phyloP scores from a whole-genome alignment of 2,113 vertebrate species.

The Saguinus midas region DNA sequence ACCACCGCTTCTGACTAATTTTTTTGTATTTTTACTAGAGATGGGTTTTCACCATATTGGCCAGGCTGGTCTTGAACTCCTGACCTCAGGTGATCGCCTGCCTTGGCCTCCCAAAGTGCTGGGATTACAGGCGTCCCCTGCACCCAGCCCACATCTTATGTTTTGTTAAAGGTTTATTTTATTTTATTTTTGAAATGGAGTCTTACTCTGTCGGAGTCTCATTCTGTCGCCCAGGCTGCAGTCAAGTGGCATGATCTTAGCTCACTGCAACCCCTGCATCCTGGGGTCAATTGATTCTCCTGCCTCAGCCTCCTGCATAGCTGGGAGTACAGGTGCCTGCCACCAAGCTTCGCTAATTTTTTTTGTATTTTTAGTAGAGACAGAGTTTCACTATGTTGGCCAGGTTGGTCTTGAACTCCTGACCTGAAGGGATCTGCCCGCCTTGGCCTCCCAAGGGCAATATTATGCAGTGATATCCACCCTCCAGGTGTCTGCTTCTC shows the following conservation, averaged over 20 bases:
- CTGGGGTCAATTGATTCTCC: neutral
- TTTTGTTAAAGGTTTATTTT: neutral
- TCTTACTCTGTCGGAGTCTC: too few species aligned
- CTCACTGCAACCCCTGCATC: neutral
- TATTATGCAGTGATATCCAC: neutral
- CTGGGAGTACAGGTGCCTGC: neutral
- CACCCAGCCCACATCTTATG: neutral
- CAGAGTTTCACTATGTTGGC: too few species aligned
- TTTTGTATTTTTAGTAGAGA: neutral
- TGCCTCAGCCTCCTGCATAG: neutral
- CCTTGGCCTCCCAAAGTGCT: too few species aligned
- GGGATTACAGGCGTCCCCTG: too few species aligned
- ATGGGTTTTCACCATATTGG: too few species aligned
- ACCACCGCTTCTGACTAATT: fast-evolving
- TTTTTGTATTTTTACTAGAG: too few species aligned
- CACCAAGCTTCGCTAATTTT: too few species aligned
- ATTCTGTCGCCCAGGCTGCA: neutral
- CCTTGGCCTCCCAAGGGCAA: neutral
- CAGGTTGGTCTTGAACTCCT: too few species aligned
- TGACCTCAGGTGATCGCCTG: too few species aligned
- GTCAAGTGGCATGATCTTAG: neutral
- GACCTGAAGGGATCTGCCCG: too few species aligned
- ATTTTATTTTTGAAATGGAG: too few species aligned
- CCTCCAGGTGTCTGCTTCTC: neutral
- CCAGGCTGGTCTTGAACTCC: too few species aligned